A percentile compares a stretch with the other conserved stretches of the same genome.
phyloP scores from a whole-genome alignment of 2,797 vertebrate species.

The Schizopygopsis malacanthus region DNA sequence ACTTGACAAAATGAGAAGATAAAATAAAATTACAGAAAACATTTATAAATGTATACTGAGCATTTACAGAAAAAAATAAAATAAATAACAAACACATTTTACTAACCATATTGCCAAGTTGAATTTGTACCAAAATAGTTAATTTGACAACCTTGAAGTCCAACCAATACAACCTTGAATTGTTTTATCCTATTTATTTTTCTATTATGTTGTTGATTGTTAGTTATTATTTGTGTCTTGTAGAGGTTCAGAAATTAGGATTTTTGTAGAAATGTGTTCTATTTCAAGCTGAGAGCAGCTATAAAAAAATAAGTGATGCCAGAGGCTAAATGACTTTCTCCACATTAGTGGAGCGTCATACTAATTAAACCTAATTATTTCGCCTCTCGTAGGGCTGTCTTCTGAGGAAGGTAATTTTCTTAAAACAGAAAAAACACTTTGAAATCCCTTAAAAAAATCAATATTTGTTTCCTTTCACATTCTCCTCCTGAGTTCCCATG shows the following conservation, averaged over 20 bases:
- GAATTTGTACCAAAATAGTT: background rate
- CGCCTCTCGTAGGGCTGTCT: conserved; percentile 47
- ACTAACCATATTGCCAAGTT: background rate
- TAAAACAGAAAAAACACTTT: conserved; percentile 20
- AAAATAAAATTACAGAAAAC: background rate
- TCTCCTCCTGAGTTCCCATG: conserved; percentile 3
- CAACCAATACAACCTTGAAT: too few species aligned
- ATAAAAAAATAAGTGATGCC: background rate
- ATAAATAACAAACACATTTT: background rate
- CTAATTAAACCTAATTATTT: conserved; percentile 45
- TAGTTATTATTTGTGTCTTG: background rate
- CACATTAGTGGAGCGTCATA: conserved; percentile 3
- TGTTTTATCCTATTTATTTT: background rate
- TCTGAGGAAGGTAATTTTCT: conserved; percentile 50
- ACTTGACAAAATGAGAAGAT: background rate
- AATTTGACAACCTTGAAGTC: background rate
- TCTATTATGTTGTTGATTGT: background rate
- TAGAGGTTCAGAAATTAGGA: background rate
- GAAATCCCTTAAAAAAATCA: background rate
- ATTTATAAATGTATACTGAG: background rate
- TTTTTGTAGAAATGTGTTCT: background rate
- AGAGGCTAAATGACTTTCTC: background rate
- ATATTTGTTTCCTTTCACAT: background rate
- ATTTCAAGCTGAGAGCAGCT: background rate
- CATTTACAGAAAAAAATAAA: background rate